A percentile compares a stretch with the other conserved stretches of the same genome.
Evolutionary conservation across 2,113 vertebrate genomes (phyloP).

Genomic region (Zosterops japonicus): DNA sequence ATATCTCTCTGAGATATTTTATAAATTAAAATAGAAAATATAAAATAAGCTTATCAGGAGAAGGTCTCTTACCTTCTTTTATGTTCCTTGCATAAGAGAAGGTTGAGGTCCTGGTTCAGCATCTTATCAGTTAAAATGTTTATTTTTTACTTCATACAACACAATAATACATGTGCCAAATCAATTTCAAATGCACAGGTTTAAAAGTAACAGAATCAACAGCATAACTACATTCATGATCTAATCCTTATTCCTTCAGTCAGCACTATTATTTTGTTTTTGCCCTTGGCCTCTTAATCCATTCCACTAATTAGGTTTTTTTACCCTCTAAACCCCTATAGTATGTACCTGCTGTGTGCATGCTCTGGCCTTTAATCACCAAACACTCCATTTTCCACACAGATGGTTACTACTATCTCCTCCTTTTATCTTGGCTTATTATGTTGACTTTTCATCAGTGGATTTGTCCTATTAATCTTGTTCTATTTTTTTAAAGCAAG

Average conservation of each 20-base stretch:
- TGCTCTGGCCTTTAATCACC: not conserved
- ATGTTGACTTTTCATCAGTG: not conserved
- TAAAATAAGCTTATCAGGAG: not conserved
- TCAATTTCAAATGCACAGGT: not conserved
- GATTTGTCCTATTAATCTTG: not conserved
- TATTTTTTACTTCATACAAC: not conserved
- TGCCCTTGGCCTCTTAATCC: not conserved
- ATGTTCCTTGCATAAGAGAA: not conserved
- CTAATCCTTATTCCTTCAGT: not conserved
- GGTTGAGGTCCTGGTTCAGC: not conserved
- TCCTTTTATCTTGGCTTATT: not conserved
- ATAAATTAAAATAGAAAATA: not conserved
- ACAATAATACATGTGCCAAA: not conserved
- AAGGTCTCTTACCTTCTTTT: not conserved
- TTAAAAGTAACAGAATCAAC: not conserved
- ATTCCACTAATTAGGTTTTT: not conserved
- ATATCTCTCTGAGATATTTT: not conserved
- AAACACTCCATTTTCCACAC: not conserved
- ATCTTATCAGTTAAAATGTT: not conserved
- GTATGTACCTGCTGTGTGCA: not conserved
- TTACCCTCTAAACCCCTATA: not conserved
- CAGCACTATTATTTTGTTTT: not conserved
- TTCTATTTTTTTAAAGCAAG: not conserved
- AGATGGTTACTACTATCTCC: not conserved
- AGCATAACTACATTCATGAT: not conserved